Percentiles rank a stretch among this genome's conserved stretches.
Evolutionary conservation across 2,113 vertebrate species (phyloP).

Genomic region (Aspidoscelis tigris): DNA sequence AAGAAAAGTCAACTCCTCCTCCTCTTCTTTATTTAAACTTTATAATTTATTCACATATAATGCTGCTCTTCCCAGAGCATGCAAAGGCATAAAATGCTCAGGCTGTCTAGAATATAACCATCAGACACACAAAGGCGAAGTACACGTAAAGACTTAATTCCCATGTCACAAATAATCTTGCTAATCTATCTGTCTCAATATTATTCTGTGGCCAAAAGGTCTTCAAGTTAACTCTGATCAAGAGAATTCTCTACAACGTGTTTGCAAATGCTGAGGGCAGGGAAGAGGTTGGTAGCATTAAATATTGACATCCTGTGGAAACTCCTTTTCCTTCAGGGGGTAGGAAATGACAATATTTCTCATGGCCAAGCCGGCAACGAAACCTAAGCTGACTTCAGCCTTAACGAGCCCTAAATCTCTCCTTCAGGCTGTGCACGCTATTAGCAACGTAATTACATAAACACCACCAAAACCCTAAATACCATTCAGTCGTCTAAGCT

Average conservation of each 20-base stretch:
- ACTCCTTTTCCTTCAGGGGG: conserved; percentile 55
- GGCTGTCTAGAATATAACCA: neutral
- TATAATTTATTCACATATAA: too few relatives aligned
- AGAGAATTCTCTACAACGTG: conserved; percentile 56
- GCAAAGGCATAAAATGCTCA: neutral
- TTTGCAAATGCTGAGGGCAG: conserved; percentile 20
- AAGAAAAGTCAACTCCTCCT: too few relatives aligned
- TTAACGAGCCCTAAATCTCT: conserved; percentile 44
- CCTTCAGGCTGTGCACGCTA: conserved; percentile 52
- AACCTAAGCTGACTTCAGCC: conserved; percentile 46
- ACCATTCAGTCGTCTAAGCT: neutral
- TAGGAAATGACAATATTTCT: conserved; percentile 49
- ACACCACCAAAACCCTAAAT: neutral
- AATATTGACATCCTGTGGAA: conserved; percentile 61
- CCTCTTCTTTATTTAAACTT: too few relatives aligned
- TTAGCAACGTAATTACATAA: conserved; percentile 49
- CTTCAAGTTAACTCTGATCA: conserved; percentile 63
- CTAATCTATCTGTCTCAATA: conserved; percentile 53
- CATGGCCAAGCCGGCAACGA: conserved; percentile 46
- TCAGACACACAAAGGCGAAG: conserved; percentile 41
- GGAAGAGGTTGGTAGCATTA: conserved; percentile 1
- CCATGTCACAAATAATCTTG: conserved; percentile 68
- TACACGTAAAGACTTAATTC: conserved; percentile 60
- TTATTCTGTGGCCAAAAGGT: conserved; percentile 58
- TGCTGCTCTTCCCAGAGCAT: too few relatives aligned